Base-by-base conservation (phyloP, 2,888 invertebrate genomes). In the Antheraea yamamai region DNA sequence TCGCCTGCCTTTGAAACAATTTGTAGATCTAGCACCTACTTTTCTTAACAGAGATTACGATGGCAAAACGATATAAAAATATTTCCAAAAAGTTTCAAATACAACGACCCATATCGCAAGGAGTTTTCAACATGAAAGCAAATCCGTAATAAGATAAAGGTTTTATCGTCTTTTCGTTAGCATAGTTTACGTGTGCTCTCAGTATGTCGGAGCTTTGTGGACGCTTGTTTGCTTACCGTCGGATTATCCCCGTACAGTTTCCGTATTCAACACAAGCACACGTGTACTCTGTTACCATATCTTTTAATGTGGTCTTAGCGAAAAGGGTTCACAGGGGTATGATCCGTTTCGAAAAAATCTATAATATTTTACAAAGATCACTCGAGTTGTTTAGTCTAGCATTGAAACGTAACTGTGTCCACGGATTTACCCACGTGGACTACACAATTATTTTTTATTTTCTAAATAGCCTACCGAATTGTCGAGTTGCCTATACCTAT, bases 151-250 rank as follows among this genome's bases (percentile, higher is more conserved):
- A 92, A 93, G 92, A 92, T 93, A 92, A 94, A 91, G 93, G 93
- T 90, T 90, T 93, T 93, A 93, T 91, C 91, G 87, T 89, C 89
- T 92, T 93, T 93, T 90, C 91, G 92, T 94, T 92, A 93, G 89
- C 88, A 89, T 89, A 92, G 91, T 89, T 91, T 88, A 86, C 89
- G 89, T 89, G 84, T 84, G 87, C 85, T 84, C 84, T 83, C 86
- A 82, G 87, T 85, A 84, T 82, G 84, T 79, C 81, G 84, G 82
- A 82, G 88, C 88, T 91, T 90, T 88, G 88, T 81, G 89, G 88
- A 86, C 89, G 87, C 84, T 84, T 93, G 92, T 93, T 93, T 92
- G 87, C 87, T 86, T 87, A 89, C 87, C 87, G 85, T 84, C 84
- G 90, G 92, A 93, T 94, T 89, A 94, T 94, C 93, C 89, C 83